A percentile compares a stretch with the other conserved stretches of the same genome.
phyloP scores from a whole-genome alignment of 64 coral and sea anemone genomes.

The Pocillopora verrucosa region DNA sequence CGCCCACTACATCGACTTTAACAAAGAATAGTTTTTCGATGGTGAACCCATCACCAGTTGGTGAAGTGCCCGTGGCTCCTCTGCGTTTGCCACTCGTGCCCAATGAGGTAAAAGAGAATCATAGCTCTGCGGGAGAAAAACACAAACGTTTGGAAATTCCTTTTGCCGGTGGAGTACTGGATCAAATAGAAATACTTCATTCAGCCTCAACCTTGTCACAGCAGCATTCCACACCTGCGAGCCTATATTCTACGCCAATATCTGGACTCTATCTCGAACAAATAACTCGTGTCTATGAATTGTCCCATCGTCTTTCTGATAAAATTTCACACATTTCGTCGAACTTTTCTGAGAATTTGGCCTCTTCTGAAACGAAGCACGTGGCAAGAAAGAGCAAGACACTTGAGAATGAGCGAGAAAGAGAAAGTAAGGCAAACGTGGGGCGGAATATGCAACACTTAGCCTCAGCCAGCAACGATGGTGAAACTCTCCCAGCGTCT shows the following conservation, averaged over 20 bases:
- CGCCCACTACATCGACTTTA: not conserved
- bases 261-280: not conserved
- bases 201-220: too few relatives aligned
- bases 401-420: not conserved
- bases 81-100: not conserved
- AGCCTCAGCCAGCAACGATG: not conserved
- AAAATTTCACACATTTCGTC: not conserved
- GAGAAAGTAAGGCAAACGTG: not conserved
- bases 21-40: not conserved
- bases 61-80: not conserved
- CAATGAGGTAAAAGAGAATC: not conserved
- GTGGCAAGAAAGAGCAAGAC: not conserved
- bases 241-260: not conserved
- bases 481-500: too few relatives aligned
- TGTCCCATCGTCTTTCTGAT: not conserved
- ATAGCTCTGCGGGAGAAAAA: not conserved
- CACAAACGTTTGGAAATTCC: slow-evolving; percentile 23
- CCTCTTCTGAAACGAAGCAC: not conserved
- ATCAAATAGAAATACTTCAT: slow-evolving; percentile 2
- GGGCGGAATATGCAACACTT: not conserved
- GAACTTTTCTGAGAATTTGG: not conserved
- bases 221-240: not conserved
- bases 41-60: not conserved
- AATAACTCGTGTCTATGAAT: not conserved
- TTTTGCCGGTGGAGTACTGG: not conserved